Base-by-base conservation (phyloP, 2,888 invertebrate species). In the Lochmaea capreae region DNA sequence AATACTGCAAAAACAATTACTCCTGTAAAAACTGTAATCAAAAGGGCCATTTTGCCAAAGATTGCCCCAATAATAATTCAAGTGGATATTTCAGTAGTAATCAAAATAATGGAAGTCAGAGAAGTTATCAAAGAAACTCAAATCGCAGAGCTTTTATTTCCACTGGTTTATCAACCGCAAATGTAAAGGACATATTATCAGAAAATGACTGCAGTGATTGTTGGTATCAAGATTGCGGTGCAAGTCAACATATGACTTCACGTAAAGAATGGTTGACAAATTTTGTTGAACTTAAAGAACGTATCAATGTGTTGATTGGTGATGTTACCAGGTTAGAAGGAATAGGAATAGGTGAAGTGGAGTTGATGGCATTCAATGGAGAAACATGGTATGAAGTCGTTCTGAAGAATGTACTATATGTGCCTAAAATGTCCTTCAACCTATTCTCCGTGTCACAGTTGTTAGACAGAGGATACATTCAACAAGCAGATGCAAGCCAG, bases 211-310 rank as follows among this genome's bases (percentile, higher is more conserved):
- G 66, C 22, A 39, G 26, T 9, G 65, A 77, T 52, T 71, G 39
- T 18, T 79, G 80, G 81, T 81, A 78, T 72, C 79, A 82, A 76
- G 80, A 82, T 71, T 78, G 82, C 76, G 81, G 78, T 65, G 81
- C 81, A 14, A 81, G 80, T 49, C 46, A 46, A 11, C 46, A 46
- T 12, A 46, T 46, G 46, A 46, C 46, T 9, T 46, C 9, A 8
- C 74, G 72, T 67, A 71, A 68, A 65, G 77, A 81, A 5, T 83
- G 80, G 80, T 63, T 83, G 65, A 77, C 63, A 12, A 76, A 81
- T 63, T 76, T 74, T 59, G 65, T 72, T 61, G 12, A 66, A 54
- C 66, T 77, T 66, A 61, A 71, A 26, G 54, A 72, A 54, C 67
- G 22, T 4, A 54, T 71, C n/a, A 70, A 52, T n/a, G 68, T 77